Evolutionary conservation across 2,113 vertebrate species (phyloP).

Genomic region (Penelope pileata): DNA sequence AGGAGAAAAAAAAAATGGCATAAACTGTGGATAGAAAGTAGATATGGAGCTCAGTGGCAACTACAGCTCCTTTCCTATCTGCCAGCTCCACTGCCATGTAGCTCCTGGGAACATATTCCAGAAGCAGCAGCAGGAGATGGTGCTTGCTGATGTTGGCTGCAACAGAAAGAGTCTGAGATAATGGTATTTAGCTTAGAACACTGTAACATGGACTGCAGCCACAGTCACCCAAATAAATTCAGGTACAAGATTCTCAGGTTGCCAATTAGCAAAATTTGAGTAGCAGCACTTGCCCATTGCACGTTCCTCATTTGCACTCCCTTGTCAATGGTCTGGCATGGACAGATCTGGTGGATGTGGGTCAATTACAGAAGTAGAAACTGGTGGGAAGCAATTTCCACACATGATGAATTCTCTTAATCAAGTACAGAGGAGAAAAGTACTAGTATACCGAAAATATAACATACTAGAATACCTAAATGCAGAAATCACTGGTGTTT

Average conservation of each 20-base stretch:
- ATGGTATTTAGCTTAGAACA: background rate
- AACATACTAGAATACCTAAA: too few relatives aligned
- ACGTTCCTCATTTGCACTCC: background rate
- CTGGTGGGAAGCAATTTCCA: background rate
- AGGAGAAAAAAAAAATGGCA: background rate
- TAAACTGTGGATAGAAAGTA: background rate
- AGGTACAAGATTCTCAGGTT: background rate
- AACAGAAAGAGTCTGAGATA: background rate
- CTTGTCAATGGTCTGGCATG: background rate
- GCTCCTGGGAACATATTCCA: background rate
- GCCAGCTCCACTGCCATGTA: background rate
- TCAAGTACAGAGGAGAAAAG: background rate
- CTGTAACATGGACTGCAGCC: background rate
- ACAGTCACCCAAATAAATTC: background rate
- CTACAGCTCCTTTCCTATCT: background rate
- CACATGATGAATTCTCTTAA: background rate
- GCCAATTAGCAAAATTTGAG: background rate
- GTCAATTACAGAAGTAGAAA: background rate
- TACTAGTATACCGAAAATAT: background rate
- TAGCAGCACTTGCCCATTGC: background rate
- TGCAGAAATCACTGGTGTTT: background rate
- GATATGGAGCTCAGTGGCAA: background rate
- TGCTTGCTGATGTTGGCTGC: background rate
- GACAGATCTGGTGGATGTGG: accelerated
- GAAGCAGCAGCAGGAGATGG: background rate